Conservation (phyloP, 1,140 invertebrate species). For the Drosophila subpulchrella region DNA sequence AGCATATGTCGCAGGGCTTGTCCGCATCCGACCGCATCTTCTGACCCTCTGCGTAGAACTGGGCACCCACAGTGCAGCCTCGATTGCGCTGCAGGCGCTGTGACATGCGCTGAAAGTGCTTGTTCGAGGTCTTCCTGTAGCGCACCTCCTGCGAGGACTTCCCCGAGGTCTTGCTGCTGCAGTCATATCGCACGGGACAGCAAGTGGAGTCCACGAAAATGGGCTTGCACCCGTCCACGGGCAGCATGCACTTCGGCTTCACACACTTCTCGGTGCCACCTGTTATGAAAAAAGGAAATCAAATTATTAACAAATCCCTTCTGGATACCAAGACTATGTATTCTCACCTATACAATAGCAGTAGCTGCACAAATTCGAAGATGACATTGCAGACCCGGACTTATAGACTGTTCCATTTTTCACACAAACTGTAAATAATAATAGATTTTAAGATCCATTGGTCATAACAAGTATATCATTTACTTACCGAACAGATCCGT, state of each 20-base stretch:
- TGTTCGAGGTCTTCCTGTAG: conserved; percentile 71
- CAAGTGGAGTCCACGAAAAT: conserved; percentile 90
- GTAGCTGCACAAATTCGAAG: conserved; percentile 91
- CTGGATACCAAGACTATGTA: background rate
- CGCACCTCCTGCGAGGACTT: conserved; percentile 77
- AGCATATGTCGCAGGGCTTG: conserved; percentile 91
- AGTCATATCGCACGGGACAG: conserved; percentile 94
- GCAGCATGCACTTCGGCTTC: conserved; percentile 91
- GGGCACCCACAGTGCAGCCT: conserved; percentile 88
- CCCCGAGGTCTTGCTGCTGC: conserved; percentile 86
- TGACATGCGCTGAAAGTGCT: conserved; percentile 79
- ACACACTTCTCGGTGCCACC: conserved; percentile 91
- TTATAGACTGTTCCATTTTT: conserved; percentile 84
- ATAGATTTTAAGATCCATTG: background rate
- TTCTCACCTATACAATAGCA: conserved; percentile 91
- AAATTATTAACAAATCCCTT: background rate
- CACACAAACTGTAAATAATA: conserved; percentile 65
- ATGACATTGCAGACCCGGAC: conserved; percentile 92
- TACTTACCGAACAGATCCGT: conserved; percentile 72
- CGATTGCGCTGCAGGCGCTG: conserved; percentile 75
- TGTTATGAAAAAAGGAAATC: conserved; percentile 4
- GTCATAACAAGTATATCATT: background rate
- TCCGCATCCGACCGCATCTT: conserved; percentile 88
- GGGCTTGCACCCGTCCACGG: conserved; percentile 90
- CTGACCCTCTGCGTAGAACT: conserved; percentile 89